Conservation (phyloP, 2,113 vertebrate species). For the Scalopus aquaticus region DNA sequence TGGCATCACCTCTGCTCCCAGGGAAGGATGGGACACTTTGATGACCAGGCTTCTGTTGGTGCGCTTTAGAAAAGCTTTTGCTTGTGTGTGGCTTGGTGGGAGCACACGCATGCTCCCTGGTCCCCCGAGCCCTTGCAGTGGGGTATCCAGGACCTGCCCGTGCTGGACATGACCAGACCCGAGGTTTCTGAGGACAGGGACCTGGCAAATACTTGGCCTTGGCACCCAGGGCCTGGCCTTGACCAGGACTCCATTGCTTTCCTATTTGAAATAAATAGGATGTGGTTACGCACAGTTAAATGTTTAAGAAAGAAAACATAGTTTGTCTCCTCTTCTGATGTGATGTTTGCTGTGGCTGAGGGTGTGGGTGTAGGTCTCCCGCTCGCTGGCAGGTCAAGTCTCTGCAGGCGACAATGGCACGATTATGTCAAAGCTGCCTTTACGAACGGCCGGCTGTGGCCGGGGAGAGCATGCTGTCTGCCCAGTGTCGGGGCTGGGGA, state of each 20-base stretch:
- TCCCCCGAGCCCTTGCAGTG: not conserved
- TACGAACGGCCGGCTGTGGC: slow-evolving; percentile 46
- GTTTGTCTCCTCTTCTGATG: not conserved
- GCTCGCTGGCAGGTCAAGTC: not conserved
- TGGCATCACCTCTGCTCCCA: not conserved
- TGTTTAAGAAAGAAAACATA: not conserved
- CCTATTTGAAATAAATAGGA: not conserved
- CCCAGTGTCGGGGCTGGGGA: slow-evolving; percentile 41
- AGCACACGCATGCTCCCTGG: not conserved
- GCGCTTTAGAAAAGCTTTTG: not conserved
- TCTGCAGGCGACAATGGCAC: not conserved
- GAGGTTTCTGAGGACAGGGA: not conserved
- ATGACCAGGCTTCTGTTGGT: not conserved
- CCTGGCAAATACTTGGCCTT: not conserved
- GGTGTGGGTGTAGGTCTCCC: not conserved
- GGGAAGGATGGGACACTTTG: not conserved
- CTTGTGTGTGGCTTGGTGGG: not conserved
- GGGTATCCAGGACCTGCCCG: not conserved
- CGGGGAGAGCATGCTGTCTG: not conserved
- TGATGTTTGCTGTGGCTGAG: not conserved
- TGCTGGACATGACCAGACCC: not conserved
- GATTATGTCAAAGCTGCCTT: slow-evolving; percentile 6
- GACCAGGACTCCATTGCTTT: accelerated
- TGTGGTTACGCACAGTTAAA: not conserved
- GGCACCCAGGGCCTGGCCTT: not conserved